These are phyloP conservation scores for Nylanderia fulva DNA, from an alignment of 1,140 invertebrate species.

Conservation along the genomic window DNA sequence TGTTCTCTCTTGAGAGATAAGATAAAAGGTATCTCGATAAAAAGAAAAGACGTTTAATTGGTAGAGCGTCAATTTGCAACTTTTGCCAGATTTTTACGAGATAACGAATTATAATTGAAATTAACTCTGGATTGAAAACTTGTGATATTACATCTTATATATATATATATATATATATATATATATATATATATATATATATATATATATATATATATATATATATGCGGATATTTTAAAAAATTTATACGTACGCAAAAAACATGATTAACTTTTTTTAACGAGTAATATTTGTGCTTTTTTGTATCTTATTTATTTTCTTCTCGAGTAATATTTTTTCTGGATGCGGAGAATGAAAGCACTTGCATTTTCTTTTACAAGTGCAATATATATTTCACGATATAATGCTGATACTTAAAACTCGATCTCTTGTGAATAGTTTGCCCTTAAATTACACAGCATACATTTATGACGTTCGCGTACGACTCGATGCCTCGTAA, in stretches of 20 bases:
- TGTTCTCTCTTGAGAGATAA: neutral
- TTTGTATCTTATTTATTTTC: neutral
- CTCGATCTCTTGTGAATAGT: slow-evolving; percentile 36
- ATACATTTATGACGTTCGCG: slow-evolving; percentile 40
- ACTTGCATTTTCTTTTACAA: neutral
- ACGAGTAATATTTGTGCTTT: neutral
- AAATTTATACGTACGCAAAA: neutral
- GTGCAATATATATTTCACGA: neutral
- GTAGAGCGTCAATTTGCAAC: neutral
- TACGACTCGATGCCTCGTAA: slow-evolving; percentile 44
- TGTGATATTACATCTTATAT: neutral
- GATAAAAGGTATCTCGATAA: slow-evolving; percentile 20
- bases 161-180: too few species aligned
- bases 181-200: too few species aligned
- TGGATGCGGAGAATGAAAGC: slow-evolving; percentile 5
- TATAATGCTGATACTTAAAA: slow-evolving; percentile 32
- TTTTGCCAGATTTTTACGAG: neutral
- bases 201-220: too few species aligned
- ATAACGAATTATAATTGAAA: neutral
- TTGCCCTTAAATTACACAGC: slow-evolving; percentile 33
- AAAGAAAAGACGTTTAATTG: too few species aligned
- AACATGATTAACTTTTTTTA: neutral
- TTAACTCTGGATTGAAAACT: neutral
- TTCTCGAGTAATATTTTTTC: neutral
- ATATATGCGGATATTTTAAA: neutral